Evolutionary conservation across 2,888 invertebrate species (phyloP), one percentile per base, ranked within the genome.

Genomic region (Choreutis nemorana): DNA sequence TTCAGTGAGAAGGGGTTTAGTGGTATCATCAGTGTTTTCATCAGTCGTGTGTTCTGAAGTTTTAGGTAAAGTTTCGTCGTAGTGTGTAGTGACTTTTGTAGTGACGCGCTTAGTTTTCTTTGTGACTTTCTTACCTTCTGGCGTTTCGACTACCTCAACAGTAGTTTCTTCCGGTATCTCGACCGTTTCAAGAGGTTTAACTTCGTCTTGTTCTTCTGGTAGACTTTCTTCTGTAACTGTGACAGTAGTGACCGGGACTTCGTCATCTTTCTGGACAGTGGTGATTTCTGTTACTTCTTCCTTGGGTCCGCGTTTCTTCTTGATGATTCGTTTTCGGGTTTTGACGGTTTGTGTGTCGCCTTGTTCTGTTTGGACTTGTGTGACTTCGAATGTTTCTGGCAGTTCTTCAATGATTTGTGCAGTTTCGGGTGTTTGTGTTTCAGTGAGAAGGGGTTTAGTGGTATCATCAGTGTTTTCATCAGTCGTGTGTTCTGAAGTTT

Each of bases 321-420:
- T 55, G 1, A 55, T 50, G 5, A 54, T 35, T 4, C 50, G 30
- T 18, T 34, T 41, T 44, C 35, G 23, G 27, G 33, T 42, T 23
- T 52, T 41, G 43, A 40, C 11, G 30, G 43, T 41, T 41, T 51
- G 37, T 8, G 31, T 32, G 7, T 50, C 41, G 45, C 64, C 2
- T 56, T 60, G 39, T 72, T 80, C 34, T 55, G 72, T 21, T 73
- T 58, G 1, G 60, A 48, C 14, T 71, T 55, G 28, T 61, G 35
- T 73, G 29, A 64, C 72, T 8, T 58, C 53, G 15, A 56, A 55
- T 27, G 41, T 44, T 30, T 35, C 37, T 7, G 34, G 37, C 14
- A 29, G 26, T 32, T 35, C 41, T 34, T 33, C 41, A 26, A 42
- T 22, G 15, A 28, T 23, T 35, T 24, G 26, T 9, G 57, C 42